Conservation (phyloP, 2,113 vertebrate genomes). For the Xerus inauris region DNA sequence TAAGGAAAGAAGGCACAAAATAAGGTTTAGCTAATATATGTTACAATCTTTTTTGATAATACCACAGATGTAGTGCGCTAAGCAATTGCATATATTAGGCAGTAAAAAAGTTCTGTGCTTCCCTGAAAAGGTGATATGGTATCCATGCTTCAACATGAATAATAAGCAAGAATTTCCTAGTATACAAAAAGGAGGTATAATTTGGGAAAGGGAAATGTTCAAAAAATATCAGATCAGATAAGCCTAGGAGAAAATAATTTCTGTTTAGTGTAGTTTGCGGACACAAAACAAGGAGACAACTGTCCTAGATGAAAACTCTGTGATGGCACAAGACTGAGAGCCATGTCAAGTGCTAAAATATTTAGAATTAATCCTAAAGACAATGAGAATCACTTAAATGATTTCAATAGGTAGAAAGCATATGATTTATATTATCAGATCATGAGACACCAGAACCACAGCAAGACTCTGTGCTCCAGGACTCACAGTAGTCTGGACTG, state of each 20-base stretch:
- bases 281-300: not conserved
- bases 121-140: not conserved
- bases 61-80: accelerated
- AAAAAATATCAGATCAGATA: not conserved
- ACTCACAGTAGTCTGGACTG: not conserved
- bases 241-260: not conserved
- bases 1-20: not conserved
- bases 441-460: not conserved
- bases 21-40: not conserved
- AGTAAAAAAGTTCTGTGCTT: not conserved
- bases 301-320: too few relatives aligned
- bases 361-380: not conserved
- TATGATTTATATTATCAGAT: not conserved
- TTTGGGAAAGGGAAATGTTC: not conserved
- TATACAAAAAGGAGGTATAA: not conserved
- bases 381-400: not conserved
- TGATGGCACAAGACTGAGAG: not conserved
- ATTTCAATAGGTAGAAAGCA: not conserved
- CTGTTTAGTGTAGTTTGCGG: not conserved
- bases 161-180: not conserved
- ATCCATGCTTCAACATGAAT: not conserved
- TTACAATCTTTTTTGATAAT: not conserved
- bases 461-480: not conserved
- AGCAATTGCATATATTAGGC: not conserved
- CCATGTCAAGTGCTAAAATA: not conserved